Base-by-base conservation (phyloP, 2,113 vertebrate genomes). In the Danio rerio region DNA sequence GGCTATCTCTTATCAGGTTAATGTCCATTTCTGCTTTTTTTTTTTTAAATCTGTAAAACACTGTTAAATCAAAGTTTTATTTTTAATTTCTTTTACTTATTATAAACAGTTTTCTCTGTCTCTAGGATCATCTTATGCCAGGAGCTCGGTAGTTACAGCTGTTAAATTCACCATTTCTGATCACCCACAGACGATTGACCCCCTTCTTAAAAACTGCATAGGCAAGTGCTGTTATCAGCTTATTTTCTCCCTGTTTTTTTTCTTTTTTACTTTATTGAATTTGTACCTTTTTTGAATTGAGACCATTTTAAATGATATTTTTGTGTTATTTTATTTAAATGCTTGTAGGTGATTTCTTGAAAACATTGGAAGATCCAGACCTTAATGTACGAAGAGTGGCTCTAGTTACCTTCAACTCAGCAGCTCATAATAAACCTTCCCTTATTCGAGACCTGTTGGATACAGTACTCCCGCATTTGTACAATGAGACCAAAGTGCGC, bases 111-210 rank as follows among this genome's bases (percentile, higher is more conserved):
- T 71, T 7, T 83, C 20, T 52, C 78, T 49, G 4, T 12, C 81
- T 62, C 81, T 87, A 99, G 98, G 97, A 1, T 99, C 98, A 0
- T 99, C 98, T 1, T 99, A 98, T 81, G 97, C 98, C 88, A 92
- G 97, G 86, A 99, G 97, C 92, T 99, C 98, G 9, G 98, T 99
- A 82, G 98, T 99, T 70, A 99, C 98, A 15, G 97, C 98, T 71
- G 97, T 99, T 42, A 99, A 99, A 84, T 99, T 99, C 92, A 99
- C 98, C 45, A 99, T 99, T 93, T 99, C 97, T 83, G 98, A 99
- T 89, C 98, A 99, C 77, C 97, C 97, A 10, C 98, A 99, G 83
- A 95, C 96, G 76, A 99, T 99, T 88, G 98, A 99, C 88, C 97
- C 97, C 0, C 94, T 99, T 45, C 91, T 99, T 89, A 99, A 99